Evolutionary conservation across 2,113 vertebrate genomes (phyloP), one percentile per base, ranked within the genome.

Genomic region (Pteropus alecto): DNA sequence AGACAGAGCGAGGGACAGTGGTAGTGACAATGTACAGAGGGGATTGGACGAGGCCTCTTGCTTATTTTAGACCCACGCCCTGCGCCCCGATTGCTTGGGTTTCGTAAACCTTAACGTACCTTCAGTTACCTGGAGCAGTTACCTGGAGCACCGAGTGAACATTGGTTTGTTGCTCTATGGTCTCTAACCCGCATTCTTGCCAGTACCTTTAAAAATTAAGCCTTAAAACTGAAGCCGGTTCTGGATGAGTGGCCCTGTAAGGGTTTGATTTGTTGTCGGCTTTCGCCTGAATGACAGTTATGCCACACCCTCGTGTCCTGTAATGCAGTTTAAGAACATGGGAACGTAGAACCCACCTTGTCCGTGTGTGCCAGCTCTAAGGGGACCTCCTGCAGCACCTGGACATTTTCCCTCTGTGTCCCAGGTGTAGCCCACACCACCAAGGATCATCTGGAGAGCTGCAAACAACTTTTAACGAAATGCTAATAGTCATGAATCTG

Each of bases 211-310:
- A 18, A 78, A 26, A 58, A 14, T 28, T 1, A 33, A 46, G 51
- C 51, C 15, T 51, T 16, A 51, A 51, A 4, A 51, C 15, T 16
- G 51, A 16, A 15, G 35, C 18, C 7, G 48, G 63, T n/a, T 73
- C 74, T 30, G 2, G n/a, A 79, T 5, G 8, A 35, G 26, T 11
- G 41, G 26, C 13, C 46, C n/a, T 54, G 38, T 30, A 33, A 51
- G 67, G 21, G 67, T 28, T 19, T 41, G 63, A 35, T 24, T 33
- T 35, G 33, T 24, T 5, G 14, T 38, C 21, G 5, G 5, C 77
- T 0, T 22, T 7, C 12, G 16, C 46, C 65, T 10, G 24, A 84
- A 21, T 28, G 26, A 18, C 13, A 6, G 1, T 4, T 0, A 1
- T n/a, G 1, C 6, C 26, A 9, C 0, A 6, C 28, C 30, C 30